Evolutionary conservation across 2,888 invertebrate species (phyloP).

Genomic region (Chloromyia formosa): DNA sequence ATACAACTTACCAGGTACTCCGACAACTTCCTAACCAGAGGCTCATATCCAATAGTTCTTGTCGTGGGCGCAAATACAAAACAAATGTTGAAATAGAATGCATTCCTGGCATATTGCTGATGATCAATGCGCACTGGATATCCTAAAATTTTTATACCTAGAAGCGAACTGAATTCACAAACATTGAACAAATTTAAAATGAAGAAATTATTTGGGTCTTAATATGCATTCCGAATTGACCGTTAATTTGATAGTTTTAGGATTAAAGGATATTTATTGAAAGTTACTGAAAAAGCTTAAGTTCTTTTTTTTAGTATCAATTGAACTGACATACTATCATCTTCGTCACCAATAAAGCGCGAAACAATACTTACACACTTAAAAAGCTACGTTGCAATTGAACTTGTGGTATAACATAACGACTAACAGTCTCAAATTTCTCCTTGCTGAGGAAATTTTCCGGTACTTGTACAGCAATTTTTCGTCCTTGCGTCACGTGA

Average conservation of each 20-base stretch:
- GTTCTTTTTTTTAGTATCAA: too few relatives aligned
- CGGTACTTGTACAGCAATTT: conserved; percentile 83
- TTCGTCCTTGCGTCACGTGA: conserved; percentile 79
- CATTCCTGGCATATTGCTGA: conserved; percentile 81
- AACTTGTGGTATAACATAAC: conserved; percentile 85
- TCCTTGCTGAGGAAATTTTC: conserved; percentile 82
- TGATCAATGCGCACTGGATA: conserved; percentile 82
- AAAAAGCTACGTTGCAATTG: conserved; percentile 80
- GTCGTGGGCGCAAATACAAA: conserved; percentile 83
- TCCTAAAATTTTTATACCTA: conserved; percentile 79
- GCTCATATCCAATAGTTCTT: conserved; percentile 80
- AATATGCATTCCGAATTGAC: too few relatives aligned
- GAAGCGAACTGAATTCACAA: conserved; percentile 72
- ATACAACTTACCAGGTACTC: conserved; percentile 74
- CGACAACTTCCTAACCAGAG: conserved; percentile 81
- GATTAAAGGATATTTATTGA: too few relatives aligned
- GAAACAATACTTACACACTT: conserved; percentile 79
- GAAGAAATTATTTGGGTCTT: too few relatives aligned
- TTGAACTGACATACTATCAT: too few relatives aligned
- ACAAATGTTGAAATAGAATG: conserved; percentile 84
- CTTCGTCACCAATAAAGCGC: too few relatives aligned
- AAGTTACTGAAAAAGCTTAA: too few relatives aligned
- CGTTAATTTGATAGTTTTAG: too few relatives aligned
- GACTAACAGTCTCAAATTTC: conserved; percentile 82
- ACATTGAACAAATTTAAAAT: conserved; percentile 65